Evolutionary conservation across 2,888 invertebrate species (phyloP).

Genomic region (Parnassius glacialis): DNA sequence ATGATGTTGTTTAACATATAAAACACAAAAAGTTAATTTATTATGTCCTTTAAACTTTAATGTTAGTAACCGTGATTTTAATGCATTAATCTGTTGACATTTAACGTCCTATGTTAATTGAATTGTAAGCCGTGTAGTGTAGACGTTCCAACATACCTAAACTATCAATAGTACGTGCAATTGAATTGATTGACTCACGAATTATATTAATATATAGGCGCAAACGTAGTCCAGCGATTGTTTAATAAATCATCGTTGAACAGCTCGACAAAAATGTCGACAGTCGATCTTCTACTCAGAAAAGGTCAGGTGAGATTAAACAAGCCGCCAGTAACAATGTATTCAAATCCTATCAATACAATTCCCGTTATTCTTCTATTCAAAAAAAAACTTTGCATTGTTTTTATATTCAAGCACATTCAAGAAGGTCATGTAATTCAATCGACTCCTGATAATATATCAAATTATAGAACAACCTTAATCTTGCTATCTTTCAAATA

Average conservation of each 20-base stretch:
- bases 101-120: constrained; percentile 30
- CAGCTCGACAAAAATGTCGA: constrained; percentile 37
- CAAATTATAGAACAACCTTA: constrained; percentile 41
- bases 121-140: constrained; percentile 29
- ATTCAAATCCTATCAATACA: constrained; percentile 38
- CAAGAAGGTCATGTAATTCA: constrained; percentile 10
- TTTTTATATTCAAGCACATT: constrained; percentile 7
- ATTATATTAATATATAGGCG: constrained; percentile 16
- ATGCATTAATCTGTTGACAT: constrained; percentile 24
- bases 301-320: constrained; percentile 53
- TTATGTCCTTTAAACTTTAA: constrained; percentile 27
- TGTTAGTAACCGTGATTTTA: constrained; percentile 28
- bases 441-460: constrained; percentile 10
- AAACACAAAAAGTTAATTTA: background rate
- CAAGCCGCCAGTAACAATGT: constrained; percentile 44
- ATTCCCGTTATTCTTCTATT: constrained; percentile 11
- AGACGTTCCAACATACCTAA: constrained; percentile 19
- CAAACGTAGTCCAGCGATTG: constrained; percentile 25
- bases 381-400: constrained; percentile 13
- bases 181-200: constrained; percentile 28
- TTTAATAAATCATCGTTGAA: constrained; percentile 39
- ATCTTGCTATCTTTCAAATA: constrained; percentile 53
- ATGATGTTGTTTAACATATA: background rate
- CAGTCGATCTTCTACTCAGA: constrained; percentile 40
- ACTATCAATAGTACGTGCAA: constrained; percentile 20